phyloP scores from a whole-genome alignment of 2,888 invertebrate genomes.

The Diaprepes abbreviatus region DNA sequence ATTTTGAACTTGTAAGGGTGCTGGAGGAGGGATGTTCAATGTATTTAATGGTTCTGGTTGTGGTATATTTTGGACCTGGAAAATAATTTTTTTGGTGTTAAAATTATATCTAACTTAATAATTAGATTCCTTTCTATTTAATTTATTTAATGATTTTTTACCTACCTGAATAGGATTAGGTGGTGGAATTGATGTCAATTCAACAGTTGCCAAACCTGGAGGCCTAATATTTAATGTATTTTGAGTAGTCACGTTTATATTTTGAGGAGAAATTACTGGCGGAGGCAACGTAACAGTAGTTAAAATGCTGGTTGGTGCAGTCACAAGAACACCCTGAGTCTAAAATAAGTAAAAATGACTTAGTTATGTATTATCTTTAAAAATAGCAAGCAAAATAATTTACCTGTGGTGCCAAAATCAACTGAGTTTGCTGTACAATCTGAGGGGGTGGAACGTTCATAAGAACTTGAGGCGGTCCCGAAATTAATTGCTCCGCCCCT shows the following conservation, averaged over 20 bases:
- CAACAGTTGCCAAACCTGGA: slow-evolving; percentile 62
- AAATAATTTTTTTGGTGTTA: background rate
- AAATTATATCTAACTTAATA: background rate
- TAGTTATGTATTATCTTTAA: too few relatives aligned
- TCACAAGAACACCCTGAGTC: slow-evolving; percentile 56
- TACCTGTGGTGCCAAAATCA: slow-evolving; percentile 48
- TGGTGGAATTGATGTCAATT: slow-evolving; percentile 66
- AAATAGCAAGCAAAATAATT: slow-evolving; percentile 2
- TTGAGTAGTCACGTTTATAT: slow-evolving; percentile 36
- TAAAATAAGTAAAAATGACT: slow-evolving; percentile 25
- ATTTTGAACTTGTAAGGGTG: slow-evolving; percentile 70
- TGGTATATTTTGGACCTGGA: slow-evolving; percentile 65
- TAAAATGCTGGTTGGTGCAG: slow-evolving; percentile 58
- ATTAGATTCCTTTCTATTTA: too few relatives aligned
- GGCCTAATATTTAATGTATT: slow-evolving; percentile 57
- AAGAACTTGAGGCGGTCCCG: slow-evolving; percentile 62
- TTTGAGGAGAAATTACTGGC: slow-evolving; percentile 50
- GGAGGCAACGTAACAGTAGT: slow-evolving; percentile 63
- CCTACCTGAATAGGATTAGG: slow-evolving; percentile 65
- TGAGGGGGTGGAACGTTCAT: slow-evolving; percentile 66
- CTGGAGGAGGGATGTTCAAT: slow-evolving; percentile 67
- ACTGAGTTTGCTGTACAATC: slow-evolving; percentile 57
- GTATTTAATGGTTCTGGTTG: slow-evolving; percentile 72
- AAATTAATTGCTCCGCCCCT: slow-evolving; percentile 54
- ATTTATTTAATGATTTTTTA: too few relatives aligned